These are phyloP conservation scores for Pogonomyrmex californicus DNA, from an alignment of 1,140 invertebrate species.

Conservation along the genomic window DNA sequence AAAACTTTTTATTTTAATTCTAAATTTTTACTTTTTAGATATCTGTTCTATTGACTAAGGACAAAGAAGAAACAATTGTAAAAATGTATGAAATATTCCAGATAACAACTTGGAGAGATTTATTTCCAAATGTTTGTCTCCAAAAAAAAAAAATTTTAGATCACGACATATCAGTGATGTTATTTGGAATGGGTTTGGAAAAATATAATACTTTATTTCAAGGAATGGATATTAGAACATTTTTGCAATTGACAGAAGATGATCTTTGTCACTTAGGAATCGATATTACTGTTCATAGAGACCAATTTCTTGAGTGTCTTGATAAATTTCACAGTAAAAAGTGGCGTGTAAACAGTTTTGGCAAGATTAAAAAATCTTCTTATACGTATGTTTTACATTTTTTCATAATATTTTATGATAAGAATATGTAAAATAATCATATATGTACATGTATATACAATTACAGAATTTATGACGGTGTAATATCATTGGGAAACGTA, in stretches of 20 bases:
- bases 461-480: constrained; percentile 79
- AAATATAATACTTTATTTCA: constrained; percentile 82
- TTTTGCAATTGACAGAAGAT: constrained; percentile 87
- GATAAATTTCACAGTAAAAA: constrained; percentile 86
- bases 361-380: constrained; percentile 65
- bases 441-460: background rate
- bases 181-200: constrained; percentile 88
- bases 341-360: constrained; percentile 85
- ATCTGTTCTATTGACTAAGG: constrained; percentile 64
- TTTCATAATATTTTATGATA: background rate
- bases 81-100: constrained; percentile 51
- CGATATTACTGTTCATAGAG: constrained; percentile 87
- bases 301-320: constrained; percentile 85
- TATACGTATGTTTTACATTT: constrained; percentile 70
- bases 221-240: constrained; percentile 86
- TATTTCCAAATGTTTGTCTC: constrained; percentile 76
- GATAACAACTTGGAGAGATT: constrained; percentile 77
- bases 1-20: constrained; percentile 43
- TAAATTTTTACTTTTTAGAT: constrained; percentile 65
- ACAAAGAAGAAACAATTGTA: constrained; percentile 50
- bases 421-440: background rate
- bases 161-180: constrained; percentile 79
- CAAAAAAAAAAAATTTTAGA: constrained; percentile 71
- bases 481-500: constrained; percentile 75
- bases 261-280: constrained; percentile 87